phyloP scores from a whole-genome alignment of 2,113 vertebrate genomes.

The Sporophila hypoxantha region DNA sequence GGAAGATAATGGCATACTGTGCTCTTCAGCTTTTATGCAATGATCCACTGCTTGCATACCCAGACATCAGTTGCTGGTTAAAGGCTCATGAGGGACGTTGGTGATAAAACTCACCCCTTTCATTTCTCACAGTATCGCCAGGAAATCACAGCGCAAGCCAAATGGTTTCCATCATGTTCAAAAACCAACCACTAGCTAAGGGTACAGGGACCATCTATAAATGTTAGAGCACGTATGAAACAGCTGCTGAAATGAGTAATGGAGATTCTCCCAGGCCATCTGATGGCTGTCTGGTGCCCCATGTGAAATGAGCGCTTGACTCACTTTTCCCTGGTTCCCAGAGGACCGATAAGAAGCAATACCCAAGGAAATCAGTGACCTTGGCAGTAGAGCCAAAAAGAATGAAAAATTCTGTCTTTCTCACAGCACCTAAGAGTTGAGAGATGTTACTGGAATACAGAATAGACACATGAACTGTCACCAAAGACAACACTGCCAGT shows the following conservation, averaged over 20 bases:
- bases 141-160: neutral
- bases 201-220: neutral
- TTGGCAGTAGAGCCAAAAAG: neutral
- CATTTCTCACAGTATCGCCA: neutral
- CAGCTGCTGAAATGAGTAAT: neutral
- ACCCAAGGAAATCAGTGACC: neutral
- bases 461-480: neutral
- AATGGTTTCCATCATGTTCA: neutral
- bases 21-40: neutral
- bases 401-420: neutral
- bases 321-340: neutral
- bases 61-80: neutral
- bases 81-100: neutral
- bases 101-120: neutral
- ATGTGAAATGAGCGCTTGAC: neutral
- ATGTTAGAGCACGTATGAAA: neutral
- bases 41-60: neutral
- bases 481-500: neutral
- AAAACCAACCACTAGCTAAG: neutral
- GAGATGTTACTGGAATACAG: neutral
- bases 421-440: neutral
- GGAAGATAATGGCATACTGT: neutral
- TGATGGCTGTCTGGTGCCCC: neutral
- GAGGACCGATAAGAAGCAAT: neutral
- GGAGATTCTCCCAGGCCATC: neutral